Percentiles rank a stretch among this genome's conserved stretches.
Conservation (phyloP, 1,140 invertebrate species). For the Portunus trituberculatus region DNA sequence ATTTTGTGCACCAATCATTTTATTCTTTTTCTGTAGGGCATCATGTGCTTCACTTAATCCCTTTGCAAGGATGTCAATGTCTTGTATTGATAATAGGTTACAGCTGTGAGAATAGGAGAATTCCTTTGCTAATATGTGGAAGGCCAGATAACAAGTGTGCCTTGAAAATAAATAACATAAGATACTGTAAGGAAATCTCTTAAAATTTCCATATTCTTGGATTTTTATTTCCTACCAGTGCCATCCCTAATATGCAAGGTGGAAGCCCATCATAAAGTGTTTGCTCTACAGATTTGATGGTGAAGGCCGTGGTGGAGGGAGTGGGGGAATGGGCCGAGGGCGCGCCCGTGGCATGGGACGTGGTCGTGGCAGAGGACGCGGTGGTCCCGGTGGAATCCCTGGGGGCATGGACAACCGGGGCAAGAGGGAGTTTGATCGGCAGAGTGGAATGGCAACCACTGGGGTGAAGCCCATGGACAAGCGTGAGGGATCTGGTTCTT, state of each 20-base stretch:
- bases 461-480: conserved; percentile 97
- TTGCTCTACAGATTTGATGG: conserved; percentile 72
- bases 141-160: too few species aligned
- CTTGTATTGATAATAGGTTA: too few species aligned
- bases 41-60: too few species aligned
- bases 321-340: conserved; percentile 68
- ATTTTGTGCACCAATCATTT: too few species aligned
- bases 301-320: conserved; percentile 72
- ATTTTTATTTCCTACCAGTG: not conserved
- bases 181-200: too few species aligned
- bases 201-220: not conserved
- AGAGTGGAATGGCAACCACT: conserved; percentile 89
- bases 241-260: too few species aligned
- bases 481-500: conserved; percentile 94
- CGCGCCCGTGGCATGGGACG: conserved; percentile 77
- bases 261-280: not conserved
- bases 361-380: conserved; percentile 79
- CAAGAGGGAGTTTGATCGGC: conserved; percentile 96
- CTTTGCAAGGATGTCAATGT: too few species aligned
- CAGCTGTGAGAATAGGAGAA: too few species aligned
- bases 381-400: conserved; percentile 81
- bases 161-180: too few species aligned
- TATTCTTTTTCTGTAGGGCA: too few species aligned
- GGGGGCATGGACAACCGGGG: conserved; percentile 85
- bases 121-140: too few species aligned